Percentiles rank a stretch among this genome's conserved stretches.
Conservation (phyloP, 2,113 vertebrate species). For the Hypomesus transpacificus region DNA sequence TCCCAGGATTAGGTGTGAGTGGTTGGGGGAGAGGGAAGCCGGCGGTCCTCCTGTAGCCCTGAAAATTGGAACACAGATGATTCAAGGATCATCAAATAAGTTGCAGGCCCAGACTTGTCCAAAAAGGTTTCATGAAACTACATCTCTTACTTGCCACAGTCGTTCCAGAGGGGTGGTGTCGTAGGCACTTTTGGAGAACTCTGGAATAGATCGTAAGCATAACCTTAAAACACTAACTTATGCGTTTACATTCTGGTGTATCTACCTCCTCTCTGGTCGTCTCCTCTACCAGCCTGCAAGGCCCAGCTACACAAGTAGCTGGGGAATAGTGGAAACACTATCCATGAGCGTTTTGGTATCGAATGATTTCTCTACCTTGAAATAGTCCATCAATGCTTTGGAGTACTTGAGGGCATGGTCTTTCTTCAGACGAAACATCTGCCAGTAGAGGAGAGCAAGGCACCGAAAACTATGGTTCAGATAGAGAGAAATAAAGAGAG, state of each 20-base stretch:
- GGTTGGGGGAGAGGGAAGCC: conserved; percentile 77
- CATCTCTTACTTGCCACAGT: conserved; percentile 86
- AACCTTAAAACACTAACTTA: not conserved
- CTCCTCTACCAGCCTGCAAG: not conserved
- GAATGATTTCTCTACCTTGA: conserved; percentile 78
- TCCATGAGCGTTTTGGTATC: not conserved
- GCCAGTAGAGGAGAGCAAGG: conserved; percentile 95
- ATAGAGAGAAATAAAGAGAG: conserved; percentile 29
- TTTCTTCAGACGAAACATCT: conserved; percentile 97
- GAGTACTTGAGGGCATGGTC: conserved; percentile 96
- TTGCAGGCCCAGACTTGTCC: not conserved
- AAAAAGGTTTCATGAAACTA: not conserved
- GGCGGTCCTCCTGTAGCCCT: conserved; percentile 75
- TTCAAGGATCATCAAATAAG: too few species aligned
- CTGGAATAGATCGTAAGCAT: conserved; percentile 64
- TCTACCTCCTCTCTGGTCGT: not conserved
- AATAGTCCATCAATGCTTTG: conserved; percentile 93
- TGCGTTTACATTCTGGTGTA: not conserved
- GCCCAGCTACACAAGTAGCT: too few species aligned
- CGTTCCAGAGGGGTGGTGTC: conserved; percentile 76
- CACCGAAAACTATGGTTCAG: conserved; percentile 83
- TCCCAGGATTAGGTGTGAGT: conserved; percentile 77
- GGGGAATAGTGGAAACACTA: too few species aligned
- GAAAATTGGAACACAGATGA: conserved; percentile 28
- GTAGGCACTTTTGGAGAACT: conserved; percentile 87